Percentiles rank a stretch among this genome's conserved stretches.
Evolutionary conservation across 2,888 invertebrate genomes (phyloP).

Genomic region (Drosophila dives): DNA sequence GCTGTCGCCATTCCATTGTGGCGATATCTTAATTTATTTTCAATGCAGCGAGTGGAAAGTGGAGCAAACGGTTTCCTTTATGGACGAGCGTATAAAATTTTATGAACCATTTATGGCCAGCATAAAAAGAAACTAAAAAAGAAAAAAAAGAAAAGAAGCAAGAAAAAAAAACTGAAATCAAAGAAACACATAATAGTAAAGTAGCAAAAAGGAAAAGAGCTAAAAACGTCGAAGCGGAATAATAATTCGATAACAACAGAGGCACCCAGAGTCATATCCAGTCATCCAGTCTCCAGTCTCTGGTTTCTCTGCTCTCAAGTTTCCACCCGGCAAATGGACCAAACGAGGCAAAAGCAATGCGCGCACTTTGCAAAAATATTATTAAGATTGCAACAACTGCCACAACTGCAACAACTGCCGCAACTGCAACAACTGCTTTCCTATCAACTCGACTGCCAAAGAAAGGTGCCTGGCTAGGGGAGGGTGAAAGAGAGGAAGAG

Average conservation of each 20-base stretch:
- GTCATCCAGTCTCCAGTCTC: constrained; percentile 30
- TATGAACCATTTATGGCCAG: constrained; percentile 71
- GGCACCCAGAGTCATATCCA: constrained; percentile 28
- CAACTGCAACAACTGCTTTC: constrained; percentile 44
- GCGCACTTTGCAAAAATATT: constrained; percentile 64
- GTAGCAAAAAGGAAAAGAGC: constrained; percentile 64
- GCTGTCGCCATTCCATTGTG: constrained; percentile 23
- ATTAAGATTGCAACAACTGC: constrained; percentile 60
- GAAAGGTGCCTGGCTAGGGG: neutral
- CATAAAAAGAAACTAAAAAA: constrained; percentile 21
- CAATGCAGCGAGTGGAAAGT: constrained; percentile 61
- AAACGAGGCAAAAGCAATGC: constrained; percentile 17
- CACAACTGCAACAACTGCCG: constrained; percentile 55
- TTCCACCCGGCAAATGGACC: constrained; percentile 17
- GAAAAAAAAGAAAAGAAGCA: neutral
- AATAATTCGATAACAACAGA: constrained; percentile 68
- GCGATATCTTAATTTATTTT: constrained; percentile 46
- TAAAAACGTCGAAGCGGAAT: constrained; percentile 66
- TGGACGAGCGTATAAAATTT: constrained; percentile 69
- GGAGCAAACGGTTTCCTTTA: constrained; percentile 71
- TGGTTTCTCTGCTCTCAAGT: constrained; percentile 1
- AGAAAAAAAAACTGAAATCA: constrained; percentile 54
- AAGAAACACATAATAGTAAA: constrained; percentile 70
- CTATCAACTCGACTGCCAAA: constrained; percentile 10
- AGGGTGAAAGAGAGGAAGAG: no score